Percentiles rank a stretch among this genome's conserved stretches.
Conservation (phyloP, 2,113 vertebrate genomes). For the Glaucidium brasilianum region DNA sequence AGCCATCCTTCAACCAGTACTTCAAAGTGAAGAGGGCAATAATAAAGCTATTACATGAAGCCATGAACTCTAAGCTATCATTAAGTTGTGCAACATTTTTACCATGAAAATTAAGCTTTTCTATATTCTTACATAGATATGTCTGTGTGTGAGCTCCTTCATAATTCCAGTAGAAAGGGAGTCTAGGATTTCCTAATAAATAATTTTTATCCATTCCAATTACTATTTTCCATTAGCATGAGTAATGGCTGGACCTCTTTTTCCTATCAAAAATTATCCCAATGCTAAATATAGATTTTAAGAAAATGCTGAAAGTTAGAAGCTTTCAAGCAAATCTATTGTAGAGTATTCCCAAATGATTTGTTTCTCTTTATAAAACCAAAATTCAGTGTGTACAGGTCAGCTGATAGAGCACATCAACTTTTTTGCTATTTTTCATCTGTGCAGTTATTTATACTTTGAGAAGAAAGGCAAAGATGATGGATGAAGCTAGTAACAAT, state of each 20-base stretch:
- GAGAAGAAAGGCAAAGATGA: not conserved
- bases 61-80: not conserved
- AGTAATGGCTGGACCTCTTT: not conserved
- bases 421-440: not conserved
- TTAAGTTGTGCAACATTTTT: not conserved
- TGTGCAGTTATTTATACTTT: not conserved
- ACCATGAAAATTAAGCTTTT: not conserved
- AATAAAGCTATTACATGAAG: not conserved
- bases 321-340: not conserved
- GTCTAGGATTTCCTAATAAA: not conserved
- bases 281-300: not conserved
- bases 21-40: not conserved
- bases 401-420: not conserved
- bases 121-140: not conserved
- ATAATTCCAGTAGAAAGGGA: not conserved
- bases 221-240: not conserved
- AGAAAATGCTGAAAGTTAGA: not conserved
- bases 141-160: not conserved
- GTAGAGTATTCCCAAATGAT: not conserved
- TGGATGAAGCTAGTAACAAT: not conserved
- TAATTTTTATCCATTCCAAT: not conserved
- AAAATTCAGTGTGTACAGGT: not conserved
- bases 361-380: not conserved
- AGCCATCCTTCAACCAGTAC: not conserved
- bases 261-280: not conserved